Percentiles rank a stretch among this genome's conserved stretches.
Conservation (phyloP, 2,113 vertebrate genomes). For the Agapornis roseicollis region DNA sequence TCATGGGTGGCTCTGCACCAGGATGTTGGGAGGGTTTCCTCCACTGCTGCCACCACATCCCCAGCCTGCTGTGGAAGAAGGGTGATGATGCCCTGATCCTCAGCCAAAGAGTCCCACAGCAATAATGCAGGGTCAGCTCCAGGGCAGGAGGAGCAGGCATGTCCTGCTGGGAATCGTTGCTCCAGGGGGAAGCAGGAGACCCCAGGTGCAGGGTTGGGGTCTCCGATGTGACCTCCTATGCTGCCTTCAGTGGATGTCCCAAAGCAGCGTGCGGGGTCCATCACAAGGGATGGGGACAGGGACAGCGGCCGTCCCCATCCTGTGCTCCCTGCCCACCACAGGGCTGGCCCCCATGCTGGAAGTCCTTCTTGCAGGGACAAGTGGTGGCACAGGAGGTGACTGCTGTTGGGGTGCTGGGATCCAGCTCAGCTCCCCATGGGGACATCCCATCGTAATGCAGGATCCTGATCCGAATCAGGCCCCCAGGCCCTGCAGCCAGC, state of each 20-base stretch:
- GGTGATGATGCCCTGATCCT: background rate
- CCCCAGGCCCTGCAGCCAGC: background rate
- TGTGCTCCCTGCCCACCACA: background rate
- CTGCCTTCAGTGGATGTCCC: background rate
- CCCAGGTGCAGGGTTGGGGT: background rate
- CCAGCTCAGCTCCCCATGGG: background rate
- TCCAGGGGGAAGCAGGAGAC: background rate
- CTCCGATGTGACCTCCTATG: background rate
- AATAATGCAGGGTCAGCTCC: accelerated
- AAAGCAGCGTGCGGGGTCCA: background rate
- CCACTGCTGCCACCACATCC: accelerated
- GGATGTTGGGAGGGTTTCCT: background rate
- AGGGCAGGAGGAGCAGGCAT: accelerated
- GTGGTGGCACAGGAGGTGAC: background rate
- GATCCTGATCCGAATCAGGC: background rate
- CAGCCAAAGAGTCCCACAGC: background rate
- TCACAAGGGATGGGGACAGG: background rate
- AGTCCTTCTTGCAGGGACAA: background rate
- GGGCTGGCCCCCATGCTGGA: background rate
- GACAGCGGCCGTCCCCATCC: background rate
- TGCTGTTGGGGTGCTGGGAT: accelerated
- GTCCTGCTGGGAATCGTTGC: background rate
- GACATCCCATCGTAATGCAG: accelerated
- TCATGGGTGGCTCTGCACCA: background rate
- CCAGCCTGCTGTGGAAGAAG: background rate